A percentile compares a stretch with the other conserved stretches of the same genome.
These are phyloP conservation scores for Hippocampus zosterae DNA, from an alignment of 2,113 vertebrate genomes.

Conservation along the genomic window DNA sequence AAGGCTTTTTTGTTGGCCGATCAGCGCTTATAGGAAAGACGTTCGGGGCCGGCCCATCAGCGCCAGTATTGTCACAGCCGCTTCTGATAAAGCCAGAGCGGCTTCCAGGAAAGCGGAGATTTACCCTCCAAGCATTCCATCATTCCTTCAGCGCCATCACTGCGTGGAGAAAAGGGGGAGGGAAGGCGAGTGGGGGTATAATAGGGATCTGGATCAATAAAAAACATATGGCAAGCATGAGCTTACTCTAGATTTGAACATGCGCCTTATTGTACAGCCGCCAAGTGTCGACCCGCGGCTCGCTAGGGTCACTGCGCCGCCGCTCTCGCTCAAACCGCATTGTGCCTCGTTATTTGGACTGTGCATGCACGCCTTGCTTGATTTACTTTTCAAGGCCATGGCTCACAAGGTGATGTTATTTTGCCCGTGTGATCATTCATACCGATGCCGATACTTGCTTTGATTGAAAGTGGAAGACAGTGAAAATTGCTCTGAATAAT, in stretches of 20 bases:
- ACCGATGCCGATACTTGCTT: too few relatives aligned
- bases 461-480: too few relatives aligned
- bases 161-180: constrained; percentile 18
- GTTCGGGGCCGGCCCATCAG: constrained; percentile 56
- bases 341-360: constrained; percentile 18
- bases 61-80: constrained; percentile 65
- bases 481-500: too few relatives aligned
- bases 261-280: not conserved
- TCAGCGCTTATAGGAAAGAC: constrained; percentile 55
- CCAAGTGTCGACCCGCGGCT: constrained; percentile 20
- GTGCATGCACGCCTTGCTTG: too few relatives aligned
- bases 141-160: constrained; percentile 64
- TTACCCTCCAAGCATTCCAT: constrained; percentile 68
- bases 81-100: constrained; percentile 67
- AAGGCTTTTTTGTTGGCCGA: constrained; percentile 59
- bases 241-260: not conserved
- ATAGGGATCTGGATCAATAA: constrained; percentile 59
- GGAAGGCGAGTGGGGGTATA: constrained; percentile 38
- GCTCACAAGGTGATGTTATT: too few relatives aligned
- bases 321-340: constrained; percentile 20
- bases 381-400: not conserved
- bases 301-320: constrained; percentile 27
- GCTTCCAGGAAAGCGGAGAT: constrained; percentile 69
- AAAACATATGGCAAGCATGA: constrained; percentile 60
- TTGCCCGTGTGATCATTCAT: too few relatives aligned